Base-by-base conservation (phyloP, 2,113 vertebrate species). In the Garra rufa region DNA sequence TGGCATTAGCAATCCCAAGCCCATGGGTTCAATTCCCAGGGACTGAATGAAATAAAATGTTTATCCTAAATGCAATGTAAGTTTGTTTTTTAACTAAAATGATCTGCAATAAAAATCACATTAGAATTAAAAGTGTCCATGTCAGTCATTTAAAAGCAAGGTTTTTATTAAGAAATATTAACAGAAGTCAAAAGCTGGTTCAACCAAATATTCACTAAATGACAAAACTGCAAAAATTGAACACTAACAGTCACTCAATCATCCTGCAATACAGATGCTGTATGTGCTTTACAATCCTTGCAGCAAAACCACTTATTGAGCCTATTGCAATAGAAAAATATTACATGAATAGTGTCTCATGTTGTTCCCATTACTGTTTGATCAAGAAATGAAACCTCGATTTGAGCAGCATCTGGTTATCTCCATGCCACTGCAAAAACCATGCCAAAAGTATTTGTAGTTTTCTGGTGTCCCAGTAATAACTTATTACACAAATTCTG, bases 401-500 rank as follows among this genome's bases (percentile, higher is more conserved):
- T 65, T 83, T 73, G 15, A 69, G 11, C 86, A 88, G 81, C 77
- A 8, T 83, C 44, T 57, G 69, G 15, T 13, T 55, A 79, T 21
- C 43, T 65, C 55, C 65, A 86, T 34, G 65, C 41, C 13, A n/a
- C 21, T 55, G 44, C 43, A 55, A 19, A 55, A 55, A 55, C 4
- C 44, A 34, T 3, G 34, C 34, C 34, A 76, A 90, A 86, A 69
- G 69, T 87, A 71, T 63, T 59, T 55, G 81, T 44, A 91, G 86
- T 11, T 83, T 67, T 76, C 78, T 76, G 88, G 85, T 70, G 65
- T 88, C 87, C 85, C 85, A 74, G 90, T 90, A 95, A 93, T 96
- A 96, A 96, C 91, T 96, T 95, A 78, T 26, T 38, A 96, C 92
- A 92, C 75, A 91, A 91, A 86, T 92, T 93, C 95, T 96, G 94